phyloP scores from a whole-genome alignment of 1,140 invertebrate genomes.

The Dendrolimus kikuchii region DNA sequence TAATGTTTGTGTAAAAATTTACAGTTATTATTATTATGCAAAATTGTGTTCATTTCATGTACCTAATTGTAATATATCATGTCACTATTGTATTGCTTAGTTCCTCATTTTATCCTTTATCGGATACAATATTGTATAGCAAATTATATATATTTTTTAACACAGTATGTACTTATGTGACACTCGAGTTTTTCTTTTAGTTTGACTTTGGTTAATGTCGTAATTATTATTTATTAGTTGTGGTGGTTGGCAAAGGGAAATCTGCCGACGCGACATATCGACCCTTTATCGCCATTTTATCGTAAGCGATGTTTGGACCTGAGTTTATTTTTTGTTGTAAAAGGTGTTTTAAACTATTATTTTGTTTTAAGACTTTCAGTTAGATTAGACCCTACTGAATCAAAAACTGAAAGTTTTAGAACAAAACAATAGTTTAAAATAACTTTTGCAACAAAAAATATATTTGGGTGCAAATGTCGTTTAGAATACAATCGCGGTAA shows the following conservation, averaged over 20 bases:
- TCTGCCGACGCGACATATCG: constrained; percentile 27
- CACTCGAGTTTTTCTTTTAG: constrained; percentile 4
- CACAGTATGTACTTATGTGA: neutral
- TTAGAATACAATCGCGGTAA: too few species aligned
- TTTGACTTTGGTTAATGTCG: constrained; percentile 5
- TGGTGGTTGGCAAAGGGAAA: constrained; percentile 28
- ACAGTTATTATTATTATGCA: constrained; percentile 3
- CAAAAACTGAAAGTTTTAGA: too few species aligned
- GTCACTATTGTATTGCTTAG: constrained; percentile 14
- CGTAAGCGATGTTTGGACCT: too few species aligned
- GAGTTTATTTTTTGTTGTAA: too few species aligned
- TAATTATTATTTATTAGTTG: constrained; percentile 9
- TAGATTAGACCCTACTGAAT: too few species aligned
- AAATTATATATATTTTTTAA: constrained; percentile 3
- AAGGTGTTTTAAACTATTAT: too few species aligned
- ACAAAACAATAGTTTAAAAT: too few species aligned
- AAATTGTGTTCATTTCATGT: constrained; percentile 15
- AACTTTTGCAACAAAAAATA: too few species aligned
- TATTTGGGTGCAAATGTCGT: too few species aligned
- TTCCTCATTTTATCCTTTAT: constrained; percentile 8
- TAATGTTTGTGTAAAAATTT: constrained; percentile 12
- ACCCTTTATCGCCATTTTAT: too few species aligned
- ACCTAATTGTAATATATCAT: constrained; percentile 13
- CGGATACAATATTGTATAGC: constrained; percentile 4
- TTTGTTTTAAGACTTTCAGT: too few species aligned